Percentiles rank a stretch among this genome's conserved stretches.
These are phyloP conservation scores for Sphaeramia orbicularis DNA, from an alignment of 2,797 vertebrate genomes.

Conservation along the genomic window DNA sequence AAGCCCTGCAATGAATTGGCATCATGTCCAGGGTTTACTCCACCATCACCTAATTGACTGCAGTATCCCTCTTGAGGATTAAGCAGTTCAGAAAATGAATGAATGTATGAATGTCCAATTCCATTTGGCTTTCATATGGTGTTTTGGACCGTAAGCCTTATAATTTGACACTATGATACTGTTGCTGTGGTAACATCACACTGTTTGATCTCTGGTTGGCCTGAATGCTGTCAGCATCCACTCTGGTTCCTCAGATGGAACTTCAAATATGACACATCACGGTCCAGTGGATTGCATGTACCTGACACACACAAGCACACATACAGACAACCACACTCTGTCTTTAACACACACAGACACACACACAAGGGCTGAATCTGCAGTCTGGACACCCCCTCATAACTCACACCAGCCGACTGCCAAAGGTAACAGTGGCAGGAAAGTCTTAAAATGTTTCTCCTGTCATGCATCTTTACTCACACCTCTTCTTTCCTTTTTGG, in stretches of 20 bases:
- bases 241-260: slow-evolving; percentile 12
- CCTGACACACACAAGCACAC: slow-evolving; percentile 51
- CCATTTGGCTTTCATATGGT: background rate
- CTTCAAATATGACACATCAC: slow-evolving; percentile 41
- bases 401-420: slow-evolving; percentile 53
- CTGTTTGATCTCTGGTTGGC: slow-evolving; percentile 50
- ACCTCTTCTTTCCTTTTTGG: background rate
- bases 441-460: slow-evolving; percentile 37
- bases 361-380: slow-evolving; percentile 40
- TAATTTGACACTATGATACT: background rate
- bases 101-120: background rate
- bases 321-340: slow-evolving; percentile 2
- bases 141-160: slow-evolving; percentile 1
- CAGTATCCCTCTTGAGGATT: too few relatives aligned
- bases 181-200: slow-evolving; percentile 51
- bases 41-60: too few relatives aligned
- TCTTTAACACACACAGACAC: slow-evolving; percentile 21
- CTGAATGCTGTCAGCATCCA: slow-evolving; percentile 43
- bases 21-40: too few relatives aligned
- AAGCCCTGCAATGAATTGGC: too few relatives aligned
- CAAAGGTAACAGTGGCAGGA: slow-evolving; percentile 53
- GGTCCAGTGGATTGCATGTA: slow-evolving; percentile 43
- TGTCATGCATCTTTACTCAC: slow-evolving; percentile 7
- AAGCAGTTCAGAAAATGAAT: too few relatives aligned
- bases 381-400: slow-evolving; percentile 35